Conservation (phyloP, 2,113 vertebrate genomes). For the Aleadryas rufinucha region DNA sequence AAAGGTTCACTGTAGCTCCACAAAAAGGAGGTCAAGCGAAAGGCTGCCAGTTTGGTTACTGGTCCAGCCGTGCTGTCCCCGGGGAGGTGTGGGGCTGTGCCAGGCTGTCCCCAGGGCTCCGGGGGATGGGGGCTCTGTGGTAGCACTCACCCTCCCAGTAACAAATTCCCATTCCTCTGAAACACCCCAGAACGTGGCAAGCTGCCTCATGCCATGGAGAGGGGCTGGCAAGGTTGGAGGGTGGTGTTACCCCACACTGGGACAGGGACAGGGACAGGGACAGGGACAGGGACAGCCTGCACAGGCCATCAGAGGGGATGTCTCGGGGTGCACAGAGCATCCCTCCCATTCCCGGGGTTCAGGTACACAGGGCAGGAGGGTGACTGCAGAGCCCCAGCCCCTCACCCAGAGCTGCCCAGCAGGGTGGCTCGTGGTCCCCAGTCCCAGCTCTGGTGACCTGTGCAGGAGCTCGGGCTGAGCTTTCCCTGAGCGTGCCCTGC, state of each 20-base stretch:
- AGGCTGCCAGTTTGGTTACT: not conserved
- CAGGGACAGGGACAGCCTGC: not conserved
- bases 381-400: accelerated
- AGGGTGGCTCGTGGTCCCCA: accelerated
- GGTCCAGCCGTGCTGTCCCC: not conserved
- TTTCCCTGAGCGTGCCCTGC: accelerated
- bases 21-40: constrained; percentile 46
- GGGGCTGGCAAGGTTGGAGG: not conserved
- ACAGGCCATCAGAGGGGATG: not conserved
- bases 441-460: accelerated
- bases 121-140: not conserved
- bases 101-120: not conserved
- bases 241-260: accelerated
- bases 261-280: not conserved
- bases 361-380: not conserved
- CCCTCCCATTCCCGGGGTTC: accelerated
- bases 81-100: not conserved
- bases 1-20: constrained; percentile 30
- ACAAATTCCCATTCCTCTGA: not conserved
- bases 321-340: accelerated
- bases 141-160: not conserved
- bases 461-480: accelerated
- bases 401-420: accelerated
- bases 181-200: not conserved
- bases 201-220: not conserved